These are phyloP conservation scores for Drosophila albomicans DNA, from an alignment of 1,140 invertebrate genomes.

Conservation along the genomic window DNA sequence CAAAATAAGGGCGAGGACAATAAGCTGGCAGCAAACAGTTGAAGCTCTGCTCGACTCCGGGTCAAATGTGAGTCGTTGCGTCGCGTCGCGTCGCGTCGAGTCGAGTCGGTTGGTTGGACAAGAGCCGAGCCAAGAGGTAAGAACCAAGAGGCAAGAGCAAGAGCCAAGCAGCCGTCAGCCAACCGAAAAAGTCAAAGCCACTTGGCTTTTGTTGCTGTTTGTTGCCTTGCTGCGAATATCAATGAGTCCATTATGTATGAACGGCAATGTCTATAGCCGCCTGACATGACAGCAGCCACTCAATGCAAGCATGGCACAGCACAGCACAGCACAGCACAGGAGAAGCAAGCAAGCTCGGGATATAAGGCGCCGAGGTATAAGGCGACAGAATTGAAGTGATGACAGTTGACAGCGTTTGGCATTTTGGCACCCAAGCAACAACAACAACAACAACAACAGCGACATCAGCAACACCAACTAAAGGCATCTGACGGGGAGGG, in stretches of 20 bases:
- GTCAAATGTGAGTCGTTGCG: too few relatives aligned
- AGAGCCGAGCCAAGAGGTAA: not conserved
- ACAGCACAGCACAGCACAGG: too few relatives aligned
- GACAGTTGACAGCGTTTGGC: constrained; percentile 65
- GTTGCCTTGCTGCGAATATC: constrained; percentile 71
- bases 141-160: too few relatives aligned
- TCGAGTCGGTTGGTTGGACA: constrained; percentile 9
- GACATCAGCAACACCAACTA: constrained; percentile 9
- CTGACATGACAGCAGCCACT: constrained; percentile 70
- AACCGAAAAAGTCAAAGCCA: constrained; percentile 56
- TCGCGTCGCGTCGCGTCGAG: too few relatives aligned
- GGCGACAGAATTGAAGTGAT: constrained; percentile 27
- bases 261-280: constrained; percentile 77
- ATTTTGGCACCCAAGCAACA: constrained; percentile 52
- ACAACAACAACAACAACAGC: constrained; percentile 39
- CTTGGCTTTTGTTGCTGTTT: constrained; percentile 65
- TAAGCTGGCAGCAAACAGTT: constrained; percentile 32
- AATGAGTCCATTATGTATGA: constrained; percentile 81
- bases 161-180: not conserved
- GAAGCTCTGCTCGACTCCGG: not conserved
- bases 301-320: constrained; percentile 5
- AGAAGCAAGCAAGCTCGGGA: not conserved
- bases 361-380: constrained; percentile 1
- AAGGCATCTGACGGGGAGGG: too few relatives aligned
- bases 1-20: constrained; percentile 59